Evolutionary conservation across 2,888 invertebrate genomes (phyloP).

Genomic region (Ischnus inquisitorius): DNA sequence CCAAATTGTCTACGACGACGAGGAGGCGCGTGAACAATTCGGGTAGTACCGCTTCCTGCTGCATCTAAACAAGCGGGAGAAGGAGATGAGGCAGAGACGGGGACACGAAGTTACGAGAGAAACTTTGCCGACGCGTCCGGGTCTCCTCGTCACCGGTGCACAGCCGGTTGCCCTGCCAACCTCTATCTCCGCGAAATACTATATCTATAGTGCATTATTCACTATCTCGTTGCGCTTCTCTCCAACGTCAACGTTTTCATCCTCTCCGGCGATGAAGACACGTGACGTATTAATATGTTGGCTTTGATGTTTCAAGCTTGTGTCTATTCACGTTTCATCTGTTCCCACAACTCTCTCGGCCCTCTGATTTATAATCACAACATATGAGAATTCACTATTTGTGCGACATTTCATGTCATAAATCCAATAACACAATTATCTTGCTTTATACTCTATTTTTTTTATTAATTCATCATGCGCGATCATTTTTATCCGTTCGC

Average conservation of each 20-base stretch:
- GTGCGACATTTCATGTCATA: too few relatives aligned
- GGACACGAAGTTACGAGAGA: constrained; percentile 77
- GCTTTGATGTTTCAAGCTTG: constrained; percentile 15
- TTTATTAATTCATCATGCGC: too few relatives aligned
- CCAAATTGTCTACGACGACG: constrained; percentile 81
- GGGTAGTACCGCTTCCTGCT: constrained; percentile 77
- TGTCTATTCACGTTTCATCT: background rate
- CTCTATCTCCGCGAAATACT: background rate
- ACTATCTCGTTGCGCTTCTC: constrained; percentile 15
- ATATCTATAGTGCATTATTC: constrained; percentile 3
- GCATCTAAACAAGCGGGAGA: constrained; percentile 79
- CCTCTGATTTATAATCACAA: background rate
- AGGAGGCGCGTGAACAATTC: constrained; percentile 60
- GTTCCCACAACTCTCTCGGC: background rate
- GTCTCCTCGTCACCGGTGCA: constrained; percentile 77
- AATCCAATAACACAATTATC: too few relatives aligned
- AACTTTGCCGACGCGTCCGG: constrained; percentile 79
- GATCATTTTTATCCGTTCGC: background rate
- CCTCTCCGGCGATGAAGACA: background rate
- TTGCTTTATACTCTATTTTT: background rate
- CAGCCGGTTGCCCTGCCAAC: constrained; percentile 26
- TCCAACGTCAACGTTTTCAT: constrained; percentile 2
- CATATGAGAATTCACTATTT: background rate
- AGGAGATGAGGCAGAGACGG: constrained; percentile 67
- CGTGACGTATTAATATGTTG: constrained; percentile 1